Conservation (phyloP, 2,797 vertebrate species). For the Sebastes taczanowskii region DNA sequence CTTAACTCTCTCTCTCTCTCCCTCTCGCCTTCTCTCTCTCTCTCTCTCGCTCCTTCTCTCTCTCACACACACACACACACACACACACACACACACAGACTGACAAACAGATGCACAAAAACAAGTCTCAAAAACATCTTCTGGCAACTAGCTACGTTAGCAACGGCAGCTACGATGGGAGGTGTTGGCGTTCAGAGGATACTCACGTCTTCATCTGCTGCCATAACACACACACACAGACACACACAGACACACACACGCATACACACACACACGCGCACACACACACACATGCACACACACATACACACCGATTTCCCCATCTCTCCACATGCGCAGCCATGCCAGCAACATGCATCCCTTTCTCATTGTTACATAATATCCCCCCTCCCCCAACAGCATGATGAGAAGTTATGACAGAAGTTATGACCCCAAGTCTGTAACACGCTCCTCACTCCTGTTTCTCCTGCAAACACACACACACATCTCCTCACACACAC, state of each 20-base stretch:
- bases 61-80: background rate
- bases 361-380: conserved; percentile 57
- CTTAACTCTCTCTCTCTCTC: background rate
- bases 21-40: background rate
- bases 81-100: background rate
- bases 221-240: background rate
- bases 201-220: background rate
- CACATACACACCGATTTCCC: background rate
- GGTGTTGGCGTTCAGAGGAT: conserved; percentile 13
- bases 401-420: conserved; percentile 47
- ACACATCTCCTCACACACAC: background rate
- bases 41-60: too few species aligned
- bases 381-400: conserved; percentile 25
- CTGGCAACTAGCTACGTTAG: conserved; percentile 8
- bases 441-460: conserved; percentile 17
- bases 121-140: conserved; percentile 21
- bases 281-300: background rate
- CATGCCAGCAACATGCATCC: conserved; percentile 50
- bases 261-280: too few species aligned
- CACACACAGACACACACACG: background rate
- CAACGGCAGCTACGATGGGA: background rate
- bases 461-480: conserved; percentile 11
- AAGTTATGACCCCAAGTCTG: conserved; percentile 56
- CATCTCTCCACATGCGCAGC: conserved; percentile 11
- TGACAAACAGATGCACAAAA: conserved; percentile 12